Conservation (phyloP, 2,113 vertebrate species). For the Chloroceryle aenea region DNA sequence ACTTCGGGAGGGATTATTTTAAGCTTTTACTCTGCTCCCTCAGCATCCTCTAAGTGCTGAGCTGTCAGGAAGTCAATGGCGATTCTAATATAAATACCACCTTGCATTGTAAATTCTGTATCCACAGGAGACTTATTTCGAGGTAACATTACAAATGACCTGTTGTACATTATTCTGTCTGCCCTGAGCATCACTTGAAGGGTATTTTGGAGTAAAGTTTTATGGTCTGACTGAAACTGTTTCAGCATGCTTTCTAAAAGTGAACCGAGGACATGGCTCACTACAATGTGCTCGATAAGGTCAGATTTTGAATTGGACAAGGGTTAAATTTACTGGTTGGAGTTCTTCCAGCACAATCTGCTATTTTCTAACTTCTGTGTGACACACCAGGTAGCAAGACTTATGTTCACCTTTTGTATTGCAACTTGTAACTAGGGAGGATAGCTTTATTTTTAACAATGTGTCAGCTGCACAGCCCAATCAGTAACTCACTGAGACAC, state of each 20-base stretch:
- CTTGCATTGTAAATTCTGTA: neutral
- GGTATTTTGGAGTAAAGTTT: neutral
- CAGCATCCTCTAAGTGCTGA: neutral
- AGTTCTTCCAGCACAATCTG: slow-evolving; percentile 2
- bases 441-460: slow-evolving; percentile 6
- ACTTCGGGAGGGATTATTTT: neutral
- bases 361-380: neutral
- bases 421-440: neutral
- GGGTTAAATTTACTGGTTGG: neutral
- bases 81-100: neutral
- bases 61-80: neutral
- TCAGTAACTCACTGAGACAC: neutral
- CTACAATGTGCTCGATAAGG: neutral
- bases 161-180: neutral
- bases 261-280: neutral
- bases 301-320: neutral
- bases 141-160: neutral
- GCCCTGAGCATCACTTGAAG: neutral
- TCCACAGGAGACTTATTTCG: neutral
- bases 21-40: neutral
- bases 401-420: neutral
- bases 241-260: neutral
- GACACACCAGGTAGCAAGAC: neutral
- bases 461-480: neutral
- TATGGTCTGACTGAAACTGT: neutral